Evolutionary conservation across 2,888 invertebrate genomes (phyloP).

Genomic region (Conus canariensis): DNA sequence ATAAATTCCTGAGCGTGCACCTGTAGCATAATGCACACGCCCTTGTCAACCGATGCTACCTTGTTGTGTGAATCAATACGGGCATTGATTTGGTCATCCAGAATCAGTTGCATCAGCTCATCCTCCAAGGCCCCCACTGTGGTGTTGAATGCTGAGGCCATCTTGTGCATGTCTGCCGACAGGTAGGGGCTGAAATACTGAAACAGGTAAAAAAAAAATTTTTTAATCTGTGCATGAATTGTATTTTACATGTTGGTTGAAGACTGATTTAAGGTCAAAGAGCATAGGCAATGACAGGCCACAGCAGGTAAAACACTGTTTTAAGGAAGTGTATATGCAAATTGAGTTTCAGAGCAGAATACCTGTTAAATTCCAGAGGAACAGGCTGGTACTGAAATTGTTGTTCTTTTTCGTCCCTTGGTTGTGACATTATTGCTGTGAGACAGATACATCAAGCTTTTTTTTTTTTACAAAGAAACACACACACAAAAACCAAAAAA

Average conservation of each 20-base stretch:
- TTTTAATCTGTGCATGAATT: not conserved
- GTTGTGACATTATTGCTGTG: too few species aligned
- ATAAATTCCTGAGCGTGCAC: too few species aligned
- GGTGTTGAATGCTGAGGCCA: conserved; percentile 97
- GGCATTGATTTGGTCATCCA: conserved; percentile 97
- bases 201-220: conserved; percentile 48
- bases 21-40: too few species aligned
- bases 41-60: conserved; percentile 73
- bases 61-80: conserved; percentile 99
- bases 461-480: too few species aligned
- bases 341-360: too few species aligned
- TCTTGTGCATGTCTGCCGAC: conserved; percentile 96
- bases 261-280: not conserved
- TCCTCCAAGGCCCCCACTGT: conserved; percentile 94
- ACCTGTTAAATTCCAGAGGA: too few species aligned
- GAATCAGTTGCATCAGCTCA: conserved; percentile 96
- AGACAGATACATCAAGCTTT: too few species aligned
- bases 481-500: too few species aligned
- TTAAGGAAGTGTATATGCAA: too few species aligned
- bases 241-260: not conserved
- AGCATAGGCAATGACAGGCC: not conserved
- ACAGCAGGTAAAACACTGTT: not conserved
- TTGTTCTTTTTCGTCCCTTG: too few species aligned
- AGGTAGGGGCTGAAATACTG: conserved; percentile 91
- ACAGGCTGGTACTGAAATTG: too few species aligned